Evolutionary conservation across 2,797 vertebrate species (phyloP).

Genomic region (Silurus lanzhouensis): DNA sequence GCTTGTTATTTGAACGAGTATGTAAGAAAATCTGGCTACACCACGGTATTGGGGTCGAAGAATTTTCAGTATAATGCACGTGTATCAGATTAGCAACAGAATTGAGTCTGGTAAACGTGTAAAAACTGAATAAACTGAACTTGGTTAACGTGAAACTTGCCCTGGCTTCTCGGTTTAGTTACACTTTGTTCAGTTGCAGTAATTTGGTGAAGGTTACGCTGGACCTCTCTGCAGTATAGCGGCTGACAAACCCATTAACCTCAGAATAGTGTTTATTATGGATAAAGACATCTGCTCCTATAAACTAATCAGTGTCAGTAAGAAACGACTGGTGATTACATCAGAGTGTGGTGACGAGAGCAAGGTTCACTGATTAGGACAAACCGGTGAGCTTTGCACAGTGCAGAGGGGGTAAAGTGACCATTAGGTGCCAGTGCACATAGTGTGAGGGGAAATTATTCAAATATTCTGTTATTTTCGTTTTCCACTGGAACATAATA

Average conservation of each 20-base stretch:
- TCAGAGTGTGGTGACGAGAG: neutral
- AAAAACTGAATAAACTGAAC: neutral
- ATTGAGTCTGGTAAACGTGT: neutral
- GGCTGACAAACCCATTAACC: neutral
- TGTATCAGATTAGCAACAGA: neutral
- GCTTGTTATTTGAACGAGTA: no score
- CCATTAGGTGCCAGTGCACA: neutral
- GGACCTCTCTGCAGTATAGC: neutral
- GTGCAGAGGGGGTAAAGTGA: neutral
- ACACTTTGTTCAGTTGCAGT: neutral
- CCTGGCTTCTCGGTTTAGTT: neutral
- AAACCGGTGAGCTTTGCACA: slow-evolving; percentile 10
- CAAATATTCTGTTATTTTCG: neutral
- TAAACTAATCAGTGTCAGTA: neutral
- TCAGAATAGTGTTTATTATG: neutral
- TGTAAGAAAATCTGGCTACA: neutral
- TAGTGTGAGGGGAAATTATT: neutral
- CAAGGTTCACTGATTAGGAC: slow-evolving; percentile 35
- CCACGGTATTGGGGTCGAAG: neutral
- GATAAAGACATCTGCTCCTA: neutral
- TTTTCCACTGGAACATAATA: neutral
- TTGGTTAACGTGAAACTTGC: no score
- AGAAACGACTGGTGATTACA: neutral
- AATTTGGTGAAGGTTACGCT: neutral
- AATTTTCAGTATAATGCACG: neutral